Evolutionary conservation across 2,797 vertebrate species (phyloP).

Genomic region (Pseudocheirus occidentalis): DNA sequence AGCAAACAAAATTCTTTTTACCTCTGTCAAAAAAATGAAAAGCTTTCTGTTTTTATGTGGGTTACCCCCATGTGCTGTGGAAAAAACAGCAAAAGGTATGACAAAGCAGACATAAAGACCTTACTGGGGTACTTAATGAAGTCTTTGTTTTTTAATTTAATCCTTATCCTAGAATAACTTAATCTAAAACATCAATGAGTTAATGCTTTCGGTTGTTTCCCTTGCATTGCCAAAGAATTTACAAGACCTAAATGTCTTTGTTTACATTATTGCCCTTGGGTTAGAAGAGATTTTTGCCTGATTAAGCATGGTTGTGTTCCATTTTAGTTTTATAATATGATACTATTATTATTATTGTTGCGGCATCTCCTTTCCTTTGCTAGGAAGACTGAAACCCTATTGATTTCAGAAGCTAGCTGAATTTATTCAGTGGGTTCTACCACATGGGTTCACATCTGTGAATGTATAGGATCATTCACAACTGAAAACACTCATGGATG

Average conservation of each 20-base stretch:
- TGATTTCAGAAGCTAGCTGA: slow-evolving; percentile 2
- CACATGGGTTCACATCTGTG: neutral
- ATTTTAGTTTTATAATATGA: slow-evolving; percentile 10
- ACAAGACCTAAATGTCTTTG: neutral
- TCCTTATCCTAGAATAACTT: neutral
- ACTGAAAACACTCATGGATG: neutral
- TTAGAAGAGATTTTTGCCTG: slow-evolving; percentile 20
- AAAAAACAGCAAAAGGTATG: rapidly evolving
- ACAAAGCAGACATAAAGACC: neutral
- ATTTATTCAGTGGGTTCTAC: rapidly evolving
- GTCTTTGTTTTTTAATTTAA: slow-evolving; percentile 6
- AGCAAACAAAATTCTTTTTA: neutral
- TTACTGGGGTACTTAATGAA: slow-evolving; percentile 14
- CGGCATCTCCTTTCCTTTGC: slow-evolving; percentile 5
- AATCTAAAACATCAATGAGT: neutral
- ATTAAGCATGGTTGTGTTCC: neutral
- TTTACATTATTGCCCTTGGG: neutral
- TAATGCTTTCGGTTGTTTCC: neutral
- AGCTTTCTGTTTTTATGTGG: neutral
- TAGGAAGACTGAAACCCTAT: neutral
- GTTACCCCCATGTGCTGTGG: neutral
- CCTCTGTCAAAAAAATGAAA: neutral
- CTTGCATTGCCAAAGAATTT: neutral
- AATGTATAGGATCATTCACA: neutral
- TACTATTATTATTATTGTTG: slow-evolving; percentile 40